Conservation (phyloP, 2,113 vertebrate species). For the Lepisosteus osseus region DNA sequence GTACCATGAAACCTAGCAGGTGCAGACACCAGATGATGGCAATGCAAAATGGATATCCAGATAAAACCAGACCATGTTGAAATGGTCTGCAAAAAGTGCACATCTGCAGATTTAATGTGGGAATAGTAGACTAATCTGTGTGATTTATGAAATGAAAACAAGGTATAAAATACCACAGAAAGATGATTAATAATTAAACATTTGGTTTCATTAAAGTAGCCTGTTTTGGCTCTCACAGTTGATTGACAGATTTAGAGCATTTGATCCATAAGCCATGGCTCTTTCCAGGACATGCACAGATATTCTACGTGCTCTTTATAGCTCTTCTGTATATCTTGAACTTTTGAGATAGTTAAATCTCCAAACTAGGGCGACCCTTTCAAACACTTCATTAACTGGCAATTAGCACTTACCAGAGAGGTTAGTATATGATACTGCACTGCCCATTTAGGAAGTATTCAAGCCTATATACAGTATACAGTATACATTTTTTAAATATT, state of each 20-base stretch:
- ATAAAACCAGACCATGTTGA: conserved; percentile 26
- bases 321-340: conserved; percentile 22
- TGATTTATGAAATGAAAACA: conserved; percentile 24
- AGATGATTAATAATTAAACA: conserved; percentile 67
- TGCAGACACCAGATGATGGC: conserved; percentile 52
- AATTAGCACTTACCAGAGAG: conserved; percentile 39
- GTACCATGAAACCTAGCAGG: conserved; percentile 45
- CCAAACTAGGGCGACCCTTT: conserved; percentile 27
- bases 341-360: conserved; percentile 26
- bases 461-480: no score
- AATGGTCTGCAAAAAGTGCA: conserved; percentile 46
- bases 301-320: background rate
- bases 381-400: conserved; percentile 24
- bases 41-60: conserved; percentile 35
- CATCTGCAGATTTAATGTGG: conserved; percentile 58
- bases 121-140: conserved; percentile 53
- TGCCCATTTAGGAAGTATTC: no score
- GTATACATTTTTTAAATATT: no score
- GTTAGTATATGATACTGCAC: no score
- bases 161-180: conserved; percentile 47
- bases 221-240: conserved; percentile 40
- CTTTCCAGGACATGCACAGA: conserved; percentile 16
- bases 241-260: conserved; percentile 64
- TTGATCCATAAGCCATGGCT: conserved; percentile 48
- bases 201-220: conserved; percentile 33